These are phyloP conservation scores for Calidris pugnax DNA, from an alignment of 2,113 vertebrate genomes.

Conservation along the genomic window DNA sequence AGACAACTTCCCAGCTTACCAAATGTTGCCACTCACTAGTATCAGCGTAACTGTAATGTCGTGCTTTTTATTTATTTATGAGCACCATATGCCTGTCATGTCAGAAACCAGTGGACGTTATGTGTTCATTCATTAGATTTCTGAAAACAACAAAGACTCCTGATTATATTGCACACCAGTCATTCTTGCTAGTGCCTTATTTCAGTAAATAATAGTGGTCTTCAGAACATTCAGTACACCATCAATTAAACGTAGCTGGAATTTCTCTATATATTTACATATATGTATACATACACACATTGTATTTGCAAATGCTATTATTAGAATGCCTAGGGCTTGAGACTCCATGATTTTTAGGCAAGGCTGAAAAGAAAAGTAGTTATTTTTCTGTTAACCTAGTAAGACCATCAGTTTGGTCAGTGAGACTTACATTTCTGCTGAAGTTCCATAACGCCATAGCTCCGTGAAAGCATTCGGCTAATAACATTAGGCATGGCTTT, in stretches of 20 bases:
- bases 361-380: neutral
- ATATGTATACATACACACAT: neutral
- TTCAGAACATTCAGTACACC: neutral
- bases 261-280: neutral
- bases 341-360: neutral
- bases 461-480: neutral
- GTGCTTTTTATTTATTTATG: constrained; percentile 82
- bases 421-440: constrained; percentile 19
- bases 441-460: neutral
- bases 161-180: constrained; percentile 53
- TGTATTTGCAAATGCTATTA: neutral
- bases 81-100: constrained; percentile 79
- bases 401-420: neutral
- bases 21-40: constrained; percentile 71
- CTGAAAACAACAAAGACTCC: constrained; percentile 63
- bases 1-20: constrained; percentile 71
- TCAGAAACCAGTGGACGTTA: constrained; percentile 68
- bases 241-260: neutral
- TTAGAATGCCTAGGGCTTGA: neutral
- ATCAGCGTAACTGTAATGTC: constrained; percentile 68
- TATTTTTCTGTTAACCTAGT: neutral
- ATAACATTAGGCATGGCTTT: neutral
- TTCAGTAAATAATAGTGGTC: constrained; percentile 11
- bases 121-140: constrained; percentile 67
- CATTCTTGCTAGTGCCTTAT: constrained; percentile 45